Percentiles rank a stretch among this genome's conserved stretches.
These are phyloP conservation scores for Hypomesus transpacificus DNA, from an alignment of 2,113 vertebrate genomes.

Conservation along the genomic window DNA sequence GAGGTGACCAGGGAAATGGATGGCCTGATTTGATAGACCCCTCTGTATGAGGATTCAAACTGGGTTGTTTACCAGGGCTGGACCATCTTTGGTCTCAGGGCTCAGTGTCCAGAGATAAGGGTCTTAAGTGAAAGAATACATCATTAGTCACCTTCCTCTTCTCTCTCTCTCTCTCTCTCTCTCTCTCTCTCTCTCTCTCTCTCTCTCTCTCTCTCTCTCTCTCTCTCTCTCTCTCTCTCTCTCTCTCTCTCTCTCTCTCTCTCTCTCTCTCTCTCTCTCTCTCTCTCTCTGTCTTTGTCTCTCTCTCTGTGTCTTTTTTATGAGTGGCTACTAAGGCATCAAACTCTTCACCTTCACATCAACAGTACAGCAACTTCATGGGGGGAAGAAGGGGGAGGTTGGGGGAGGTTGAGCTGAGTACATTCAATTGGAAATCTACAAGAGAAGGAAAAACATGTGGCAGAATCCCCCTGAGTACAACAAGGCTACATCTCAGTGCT, in stretches of 20 bases:
- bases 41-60: constrained; percentile 30
- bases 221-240: constrained; percentile 5
- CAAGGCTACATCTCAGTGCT: constrained; percentile 54
- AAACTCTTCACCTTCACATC: constrained; percentile 9
- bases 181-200: constrained; percentile 8
- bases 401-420: constrained; percentile 18
- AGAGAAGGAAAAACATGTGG: background rate
- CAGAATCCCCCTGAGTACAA: constrained; percentile 30
- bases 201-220: constrained; percentile 4
- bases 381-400: background rate
- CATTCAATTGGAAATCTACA: constrained; percentile 4
- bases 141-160: constrained; percentile 17
- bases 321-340: constrained; percentile 13
- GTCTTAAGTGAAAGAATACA: background rate
- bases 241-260: constrained; percentile 4
- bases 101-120: constrained; percentile 15
- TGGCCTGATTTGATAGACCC: constrained; percentile 57
- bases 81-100: constrained; percentile 12
- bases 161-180: constrained; percentile 4
- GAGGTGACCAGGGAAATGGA: constrained; percentile 31
- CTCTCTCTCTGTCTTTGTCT: constrained; percentile 6
- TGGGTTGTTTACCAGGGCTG: constrained; percentile 27
- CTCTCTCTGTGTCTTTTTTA: background rate
- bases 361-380: constrained; percentile 26
- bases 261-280: constrained; percentile 3